Evolutionary conservation across 2,888 invertebrate genomes (phyloP).

Genomic region (Mactromeris polynyma): DNA sequence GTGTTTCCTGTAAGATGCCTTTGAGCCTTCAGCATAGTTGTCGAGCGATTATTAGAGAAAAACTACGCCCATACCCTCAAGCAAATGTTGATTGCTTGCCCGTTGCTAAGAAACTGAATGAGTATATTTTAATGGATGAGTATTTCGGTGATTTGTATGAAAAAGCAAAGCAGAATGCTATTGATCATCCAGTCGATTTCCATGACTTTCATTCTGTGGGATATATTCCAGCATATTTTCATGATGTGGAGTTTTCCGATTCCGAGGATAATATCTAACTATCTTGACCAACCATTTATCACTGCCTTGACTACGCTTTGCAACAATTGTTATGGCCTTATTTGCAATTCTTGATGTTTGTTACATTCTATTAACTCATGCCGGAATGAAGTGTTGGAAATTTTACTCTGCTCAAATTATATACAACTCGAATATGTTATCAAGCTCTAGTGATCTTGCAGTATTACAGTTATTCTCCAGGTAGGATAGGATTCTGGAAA

Average conservation of each 20-base stretch:
- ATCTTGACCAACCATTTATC: background rate
- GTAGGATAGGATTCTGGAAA: no score
- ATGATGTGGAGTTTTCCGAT: background rate
- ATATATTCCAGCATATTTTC: constrained; percentile 28
- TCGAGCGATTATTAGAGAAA: constrained; percentile 77
- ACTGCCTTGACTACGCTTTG: background rate
- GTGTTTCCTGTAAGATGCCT: constrained; percentile 71
- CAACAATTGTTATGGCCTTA: background rate
- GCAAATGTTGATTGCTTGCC: constrained; percentile 78
- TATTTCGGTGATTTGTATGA: constrained; percentile 70
- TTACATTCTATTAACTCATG: no score
- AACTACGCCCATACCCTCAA: constrained; percentile 76
- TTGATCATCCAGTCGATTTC: constrained; percentile 57
- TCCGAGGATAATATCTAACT: background rate
- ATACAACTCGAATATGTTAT: no score
- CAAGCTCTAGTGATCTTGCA: no score
- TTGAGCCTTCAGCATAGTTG: constrained; percentile 80
- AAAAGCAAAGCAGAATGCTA: constrained; percentile 40
- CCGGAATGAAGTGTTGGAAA: no score
- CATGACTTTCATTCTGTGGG: constrained; percentile 48
- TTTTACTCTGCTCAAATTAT: no score
- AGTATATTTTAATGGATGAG: constrained; percentile 83
- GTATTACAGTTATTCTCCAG: no score
- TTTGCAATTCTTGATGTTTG: no score
- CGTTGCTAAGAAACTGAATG: constrained; percentile 81